Percentiles rank a stretch among this genome's conserved stretches.
Evolutionary conservation across 2,113 vertebrate genomes (phyloP).

Genomic region (Saimiri boliviensis): DNA sequence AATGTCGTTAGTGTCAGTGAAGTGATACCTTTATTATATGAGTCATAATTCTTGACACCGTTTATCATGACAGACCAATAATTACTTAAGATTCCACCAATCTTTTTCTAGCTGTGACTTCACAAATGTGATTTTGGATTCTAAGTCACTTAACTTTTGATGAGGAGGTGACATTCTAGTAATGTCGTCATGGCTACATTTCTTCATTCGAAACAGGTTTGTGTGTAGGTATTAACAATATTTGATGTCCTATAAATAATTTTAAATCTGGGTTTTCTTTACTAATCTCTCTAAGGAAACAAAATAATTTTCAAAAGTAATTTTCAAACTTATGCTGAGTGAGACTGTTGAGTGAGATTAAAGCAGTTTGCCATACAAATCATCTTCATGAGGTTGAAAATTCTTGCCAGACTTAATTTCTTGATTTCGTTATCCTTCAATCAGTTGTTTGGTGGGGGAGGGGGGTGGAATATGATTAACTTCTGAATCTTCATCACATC

Average conservation of each 20-base stretch:
- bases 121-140: not conserved
- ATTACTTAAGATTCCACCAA: conserved; percentile 25
- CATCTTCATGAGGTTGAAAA: not conserved
- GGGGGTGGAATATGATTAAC: not conserved
- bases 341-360: not conserved
- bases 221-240: not conserved
- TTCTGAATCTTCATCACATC: not conserved
- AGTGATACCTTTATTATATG: conserved; percentile 49
- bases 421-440: not conserved
- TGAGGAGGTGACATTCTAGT: not conserved
- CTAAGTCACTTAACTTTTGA: not conserved
- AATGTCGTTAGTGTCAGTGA: conserved; percentile 38
- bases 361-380: not conserved
- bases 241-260: not conserved
- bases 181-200: not conserved
- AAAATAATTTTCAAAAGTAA: not conserved
- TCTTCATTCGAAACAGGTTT: not conserved
- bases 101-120: not conserved
- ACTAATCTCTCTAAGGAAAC: conserved; percentile 11
- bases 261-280: not conserved
- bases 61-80: conserved; percentile 42
- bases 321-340: no score
- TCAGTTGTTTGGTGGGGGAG: not conserved
- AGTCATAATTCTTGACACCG: conserved; percentile 28
- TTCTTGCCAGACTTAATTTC: not conserved